Evolutionary conservation across 1,140 invertebrate genomes (phyloP), one percentile per base, ranked within the genome.

Genomic region (Eurosta solidaginis): DNA sequence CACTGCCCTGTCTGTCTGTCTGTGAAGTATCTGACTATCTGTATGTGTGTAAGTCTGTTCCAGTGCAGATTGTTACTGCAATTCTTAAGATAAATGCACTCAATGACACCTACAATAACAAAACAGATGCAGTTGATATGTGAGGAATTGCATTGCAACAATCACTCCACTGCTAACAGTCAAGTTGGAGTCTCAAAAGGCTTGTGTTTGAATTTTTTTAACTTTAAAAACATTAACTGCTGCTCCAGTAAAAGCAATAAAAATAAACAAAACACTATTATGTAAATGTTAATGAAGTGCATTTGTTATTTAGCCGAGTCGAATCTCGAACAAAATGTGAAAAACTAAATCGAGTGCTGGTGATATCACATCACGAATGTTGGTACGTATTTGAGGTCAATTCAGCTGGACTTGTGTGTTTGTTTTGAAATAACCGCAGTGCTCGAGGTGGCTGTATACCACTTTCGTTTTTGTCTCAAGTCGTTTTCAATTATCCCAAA

Each of bases 231-330:
- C n/a, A n/a, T n/a, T n/a, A n/a, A n/a, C 25, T 27, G 52, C 52
- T 33, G 54, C 27, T 33, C 20, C 54, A 17, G 17, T 29, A 33
- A 29, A 29, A 59, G 54, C 54, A 29, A 59, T 59, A 59, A 59
- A 59, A 59, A 59, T 20, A 25, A 54, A 68, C 59, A 68, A 68
- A 68, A 68, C 36, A 68, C 59, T 68, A 68, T 68, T 68, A 68
- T 68, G 59, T 68, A 68, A 68, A 68, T 68, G 59, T 68, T 68
- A 68, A 68, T 68, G 59, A 68, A 68, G 59, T 68, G 59, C 33
- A 68, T 68, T 68, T 68, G 59, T 68, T 68, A 68, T 68, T 68
- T 68, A 20, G 22, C 59, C 59, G 59, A 68, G 36, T 68, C 59
- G 33, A 33, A 68, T 68, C 59, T 17, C 59, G 40, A 40, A 68